phyloP scores from a whole-genome alignment of 2,888 invertebrate species.

The Cordilura impudica region DNA sequence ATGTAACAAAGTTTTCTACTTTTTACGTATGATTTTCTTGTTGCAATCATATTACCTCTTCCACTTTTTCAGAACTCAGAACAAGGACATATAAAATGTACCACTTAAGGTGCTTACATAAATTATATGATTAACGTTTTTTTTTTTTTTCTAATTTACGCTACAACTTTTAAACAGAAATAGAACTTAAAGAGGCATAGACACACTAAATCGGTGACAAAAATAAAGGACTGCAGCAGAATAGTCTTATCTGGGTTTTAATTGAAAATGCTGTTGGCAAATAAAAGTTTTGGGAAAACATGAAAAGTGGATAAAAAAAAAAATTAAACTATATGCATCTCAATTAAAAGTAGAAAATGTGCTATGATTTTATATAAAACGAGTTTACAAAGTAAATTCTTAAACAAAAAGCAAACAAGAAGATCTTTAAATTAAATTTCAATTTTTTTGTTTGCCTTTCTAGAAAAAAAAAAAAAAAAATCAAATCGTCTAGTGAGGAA shows the following conservation, averaged over 20 bases:
- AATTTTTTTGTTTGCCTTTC: neutral
- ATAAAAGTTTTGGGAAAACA: constrained; percentile 41
- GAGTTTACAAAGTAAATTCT: neutral
- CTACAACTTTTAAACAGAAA: neutral
- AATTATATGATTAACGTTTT: constrained; percentile 20
- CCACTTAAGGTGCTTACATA: constrained; percentile 12
- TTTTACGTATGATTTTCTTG: neutral
- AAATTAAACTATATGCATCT: neutral
- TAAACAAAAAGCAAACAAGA: constrained; percentile 20
- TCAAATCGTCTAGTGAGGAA: neutral
- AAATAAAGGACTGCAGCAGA: neutral
- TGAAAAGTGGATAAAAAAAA: neutral
- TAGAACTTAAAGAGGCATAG: neutral
- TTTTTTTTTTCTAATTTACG: neutral
- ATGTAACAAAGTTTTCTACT: constrained; percentile 24
- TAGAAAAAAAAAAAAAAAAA: neutral
- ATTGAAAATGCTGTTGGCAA: constrained; percentile 55
- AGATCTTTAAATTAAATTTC: constrained; percentile 36
- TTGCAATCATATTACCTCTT: neutral
- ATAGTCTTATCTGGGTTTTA: constrained; percentile 35
- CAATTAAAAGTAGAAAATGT: constrained; percentile 42
- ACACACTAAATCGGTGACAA: neutral
- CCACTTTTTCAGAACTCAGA: neutral
- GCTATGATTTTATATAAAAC: too few relatives aligned
- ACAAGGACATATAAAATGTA: neutral